A percentile compares a stretch with the other conserved stretches of the same genome.
These are phyloP conservation scores for Turritopsis dohrnii DNA, from an alignment of 30 jellyfish, hydroid and myxozoan species.

Conservation along the genomic window DNA sequence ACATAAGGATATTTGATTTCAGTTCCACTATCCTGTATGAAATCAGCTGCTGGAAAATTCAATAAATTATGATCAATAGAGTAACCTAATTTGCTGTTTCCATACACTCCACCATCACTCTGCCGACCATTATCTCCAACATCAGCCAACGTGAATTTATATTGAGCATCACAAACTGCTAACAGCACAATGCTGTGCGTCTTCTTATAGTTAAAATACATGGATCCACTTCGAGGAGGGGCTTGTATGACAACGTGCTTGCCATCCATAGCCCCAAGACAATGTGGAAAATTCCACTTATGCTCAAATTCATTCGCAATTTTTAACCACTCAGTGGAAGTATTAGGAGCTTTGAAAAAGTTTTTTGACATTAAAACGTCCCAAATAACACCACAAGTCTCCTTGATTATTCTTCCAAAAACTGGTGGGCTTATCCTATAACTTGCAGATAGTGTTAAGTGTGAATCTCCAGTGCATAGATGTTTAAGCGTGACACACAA, in stretches of 20 bases:
- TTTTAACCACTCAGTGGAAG: constrained; percentile 1
- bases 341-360: constrained; percentile 4
- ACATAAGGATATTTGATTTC: not conserved
- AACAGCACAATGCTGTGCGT: not conserved
- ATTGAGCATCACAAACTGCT: constrained; percentile 7
- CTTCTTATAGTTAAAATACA: constrained; percentile 6
- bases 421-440: constrained; percentile 12
- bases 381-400: not conserved
- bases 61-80: not conserved
- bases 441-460: constrained; percentile 2
- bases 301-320: not conserved
- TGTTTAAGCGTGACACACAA: not conserved
- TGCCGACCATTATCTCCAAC: not conserved
- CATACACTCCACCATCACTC: not conserved
- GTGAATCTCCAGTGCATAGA: not conserved
- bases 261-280: constrained; percentile 9
- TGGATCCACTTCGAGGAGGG: constrained; percentile 9
- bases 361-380: not conserved
- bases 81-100: not conserved
- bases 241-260: constrained; percentile 5
- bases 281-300: constrained; percentile 12
- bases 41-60: not conserved
- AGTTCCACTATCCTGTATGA: not conserved
- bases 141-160: not conserved
- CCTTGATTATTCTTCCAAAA: not conserved